Evolutionary conservation across 2,888 invertebrate genomes (phyloP).

Genomic region (Meliscaeva auricollis): DNA sequence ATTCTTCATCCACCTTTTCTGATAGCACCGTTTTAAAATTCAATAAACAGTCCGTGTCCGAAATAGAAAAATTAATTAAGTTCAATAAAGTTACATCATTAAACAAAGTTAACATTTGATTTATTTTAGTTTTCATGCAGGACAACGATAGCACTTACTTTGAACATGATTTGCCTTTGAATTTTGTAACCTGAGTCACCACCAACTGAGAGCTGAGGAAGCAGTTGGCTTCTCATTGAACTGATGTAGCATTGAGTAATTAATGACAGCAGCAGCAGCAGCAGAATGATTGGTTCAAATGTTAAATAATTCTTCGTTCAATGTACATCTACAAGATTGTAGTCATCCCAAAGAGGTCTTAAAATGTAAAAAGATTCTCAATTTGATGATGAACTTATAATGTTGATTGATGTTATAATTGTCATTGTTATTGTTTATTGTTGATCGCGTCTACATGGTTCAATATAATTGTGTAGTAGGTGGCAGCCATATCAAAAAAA

Average conservation of each 20-base stretch:
- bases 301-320: neutral
- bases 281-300: conserved; percentile 45
- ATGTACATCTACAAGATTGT: neutral
- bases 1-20: too few species aligned
- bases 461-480: neutral
- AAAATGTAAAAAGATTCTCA: neutral
- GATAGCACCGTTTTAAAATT: too few species aligned
- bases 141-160: too few species aligned
- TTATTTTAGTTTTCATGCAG: conserved; percentile 45
- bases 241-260: conserved; percentile 62
- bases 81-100: conserved; percentile 67
- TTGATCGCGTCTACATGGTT: neutral
- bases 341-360: neutral
- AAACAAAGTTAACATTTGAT: conserved; percentile 51
- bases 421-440: conserved; percentile 2
- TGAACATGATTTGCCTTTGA: neutral
- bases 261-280: conserved; percentile 57
- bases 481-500: neutral
- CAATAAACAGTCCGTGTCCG: too few species aligned
- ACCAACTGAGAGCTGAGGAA: neutral
- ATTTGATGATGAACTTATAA: neutral
- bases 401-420: conserved; percentile 2
- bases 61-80: too few species aligned
- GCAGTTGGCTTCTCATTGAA: neutral
- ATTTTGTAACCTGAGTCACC: neutral